Base-by-base conservation (phyloP, 2,888 invertebrate species). In the Dolichomitus sp. region DNA sequence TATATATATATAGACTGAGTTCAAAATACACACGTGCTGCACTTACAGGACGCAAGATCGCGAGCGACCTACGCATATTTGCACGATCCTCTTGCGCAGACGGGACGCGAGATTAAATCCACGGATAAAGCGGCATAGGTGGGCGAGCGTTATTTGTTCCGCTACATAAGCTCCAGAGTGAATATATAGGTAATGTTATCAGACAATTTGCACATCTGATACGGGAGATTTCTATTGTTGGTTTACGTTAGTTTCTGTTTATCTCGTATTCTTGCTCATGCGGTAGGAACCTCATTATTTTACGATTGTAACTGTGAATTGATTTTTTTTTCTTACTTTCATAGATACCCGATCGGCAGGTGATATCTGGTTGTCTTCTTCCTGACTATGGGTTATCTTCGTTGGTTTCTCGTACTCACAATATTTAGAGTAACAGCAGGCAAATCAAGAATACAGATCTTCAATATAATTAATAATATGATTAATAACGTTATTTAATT, bases 91-190 rank as follows among this genome's bases (percentile, higher is more conserved):
- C 79, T 70, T 59, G 45, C 52, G 50, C 66, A 65, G 77, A 82
- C 74, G 70, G 27, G 40, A 82, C 81, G 59, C 30, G 76, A 79
- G 83, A 83, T 83, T 72, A 76, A 83, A 83, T 83, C 83, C 75
- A 17, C 61, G 83, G 80, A 83, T 83, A 83, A 83, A 83, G 75
- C 66, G 69, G 54, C 61, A 76, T 61, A 80, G 72, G 80, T 83
- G 83, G 83, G 80, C 83, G 83, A 83, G 80, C 76, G 80, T 83
- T 83, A 83, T 83, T 80, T 83, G 83, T 83, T 80, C 80, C 83
- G 76, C 76, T 75, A 80, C 76, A 73, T 80, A 80, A 83, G 76
- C 73, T 76, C 68, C 6, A 33, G 75, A 63, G 63, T 63, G 57
- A 50, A 69, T 61, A 77, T 65, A 77, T 65, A 66, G 54, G 30